Base-by-base conservation (phyloP, 2,888 invertebrate species). In the Campopleginae sp. region DNA sequence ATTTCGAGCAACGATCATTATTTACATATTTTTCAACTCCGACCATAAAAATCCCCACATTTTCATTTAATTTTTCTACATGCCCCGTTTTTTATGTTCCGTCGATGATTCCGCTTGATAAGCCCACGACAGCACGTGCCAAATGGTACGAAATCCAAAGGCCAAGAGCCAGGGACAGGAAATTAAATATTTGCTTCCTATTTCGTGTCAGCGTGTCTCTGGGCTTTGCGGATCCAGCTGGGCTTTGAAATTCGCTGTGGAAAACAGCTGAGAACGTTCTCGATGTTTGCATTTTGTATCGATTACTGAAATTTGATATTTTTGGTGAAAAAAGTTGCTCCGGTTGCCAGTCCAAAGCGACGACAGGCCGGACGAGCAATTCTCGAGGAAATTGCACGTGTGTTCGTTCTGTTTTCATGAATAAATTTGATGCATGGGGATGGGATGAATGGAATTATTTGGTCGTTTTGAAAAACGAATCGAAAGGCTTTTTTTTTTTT, bases 271-370 rank as follows among this genome's bases (percentile, higher is more conserved):
- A 82, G 58, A 72, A 31, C 14, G 66, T 46, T 80, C 61, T 38
- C 46, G 71, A 23, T 66, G 51, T 78, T 51, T 70, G 66, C 74
- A 33, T 75, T 61, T 42, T 54, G 54, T 76, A 63, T 85, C 85
- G 42, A 82, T 85, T 85, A 82, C 85, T 68, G 85, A 76, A 82
- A 85, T 68, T 44, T 61, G 82, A 80, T 85, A 82, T 80, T 77
- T 72, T 46, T 14, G 48, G 19, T 61, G 42, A 51, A 80, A 68
- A 77, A 51, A 51, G 66, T 58, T 61, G 68, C 77, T 71, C 23
- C 65, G 46, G 72, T 63, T 46, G 31, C 61, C 68, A 51, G 12
- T 31, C 42, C 17, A 61, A 77, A 33, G n/a, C 19, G 61, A 77
- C 65, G 76, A 75, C 51, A n/a, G 27, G n/a, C 51, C 65, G 51